Evolutionary conservation across 2,113 vertebrate species (phyloP).

Genomic region (Brachyistius frenatus): DNA sequence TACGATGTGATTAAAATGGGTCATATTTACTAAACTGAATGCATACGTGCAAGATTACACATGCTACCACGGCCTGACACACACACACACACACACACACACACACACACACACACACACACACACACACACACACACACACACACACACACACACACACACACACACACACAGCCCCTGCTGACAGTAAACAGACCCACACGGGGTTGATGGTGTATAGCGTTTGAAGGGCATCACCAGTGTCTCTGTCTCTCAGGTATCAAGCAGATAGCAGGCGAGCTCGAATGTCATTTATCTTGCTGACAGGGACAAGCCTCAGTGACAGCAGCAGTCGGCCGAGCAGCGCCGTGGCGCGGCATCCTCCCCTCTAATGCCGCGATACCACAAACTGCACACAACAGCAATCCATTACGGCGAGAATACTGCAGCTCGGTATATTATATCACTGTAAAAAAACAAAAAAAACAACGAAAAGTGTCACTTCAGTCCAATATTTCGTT

Average conservation of each 20-base stretch:
- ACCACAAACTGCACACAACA: constrained; percentile 38
- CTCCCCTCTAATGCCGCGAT: constrained; percentile 12
- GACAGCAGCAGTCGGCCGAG: constrained; percentile 72
- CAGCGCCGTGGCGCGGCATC: constrained; percentile 31
- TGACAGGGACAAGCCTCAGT: constrained; percentile 77
- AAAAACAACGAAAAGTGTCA: neutral
- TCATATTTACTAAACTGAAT: neutral
- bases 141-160: constrained; percentile 22
- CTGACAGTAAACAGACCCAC: constrained; percentile 52
- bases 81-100: constrained; percentile 23
- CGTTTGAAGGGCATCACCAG: constrained; percentile 77
- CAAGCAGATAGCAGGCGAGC: constrained; percentile 67
- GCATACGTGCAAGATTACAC: constrained; percentile 9
- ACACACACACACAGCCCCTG: neutral
- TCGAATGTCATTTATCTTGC: constrained; percentile 73
- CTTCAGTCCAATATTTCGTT: constrained; percentile 9
- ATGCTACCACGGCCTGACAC: neutral
- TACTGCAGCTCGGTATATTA: constrained; percentile 2
- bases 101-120: constrained; percentile 11
- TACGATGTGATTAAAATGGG: constrained; percentile 15
- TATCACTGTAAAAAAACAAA: neutral
- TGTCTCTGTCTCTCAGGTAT: constrained; percentile 72
- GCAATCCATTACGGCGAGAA: constrained; percentile 36
- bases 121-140: constrained; percentile 22
- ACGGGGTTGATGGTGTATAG: constrained; percentile 49